These are phyloP conservation scores for Lasiurus cinereus DNA, from an alignment of 2,113 vertebrate genomes.

Conservation along the genomic window DNA sequence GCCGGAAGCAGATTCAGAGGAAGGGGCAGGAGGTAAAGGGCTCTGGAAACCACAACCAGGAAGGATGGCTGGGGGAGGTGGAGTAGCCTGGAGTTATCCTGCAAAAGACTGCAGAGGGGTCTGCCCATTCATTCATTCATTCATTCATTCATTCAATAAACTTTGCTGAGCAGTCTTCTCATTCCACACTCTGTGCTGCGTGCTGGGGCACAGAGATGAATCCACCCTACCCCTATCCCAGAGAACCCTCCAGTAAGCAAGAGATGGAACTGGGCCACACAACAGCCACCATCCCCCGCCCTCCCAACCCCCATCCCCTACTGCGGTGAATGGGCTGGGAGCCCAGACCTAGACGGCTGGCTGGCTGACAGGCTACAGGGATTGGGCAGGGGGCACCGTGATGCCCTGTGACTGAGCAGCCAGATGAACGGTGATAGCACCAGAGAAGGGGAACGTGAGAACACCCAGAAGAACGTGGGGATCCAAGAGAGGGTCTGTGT, in stretches of 20 bases:
- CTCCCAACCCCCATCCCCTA: not conserved
- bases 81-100: not conserved
- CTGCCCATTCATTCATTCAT: not conserved
- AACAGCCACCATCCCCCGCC: too few relatives aligned
- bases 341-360: not conserved
- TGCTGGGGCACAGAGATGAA: not conserved
- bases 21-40: not conserved
- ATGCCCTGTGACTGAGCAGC: not conserved
- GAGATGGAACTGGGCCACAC: not conserved
- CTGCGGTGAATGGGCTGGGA: not conserved
- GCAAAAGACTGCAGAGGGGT: not conserved
- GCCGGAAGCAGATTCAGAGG: not conserved
- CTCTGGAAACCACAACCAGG: not conserved
- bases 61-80: not conserved
- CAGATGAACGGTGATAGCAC: not conserved
- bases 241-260: not conserved
- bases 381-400: not conserved
- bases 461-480: not conserved
- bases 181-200: not conserved
- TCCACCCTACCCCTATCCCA: not conserved
- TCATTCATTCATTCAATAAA: not conserved
- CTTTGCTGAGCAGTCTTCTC: not conserved
- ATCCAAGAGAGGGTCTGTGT: not conserved
- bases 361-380: not conserved
- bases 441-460: not conserved